A percentile compares a stretch with the other conserved stretches of the same genome.
Conservation (phyloP, 2,888 invertebrate genomes). For the Protodeltote pygarga region DNA sequence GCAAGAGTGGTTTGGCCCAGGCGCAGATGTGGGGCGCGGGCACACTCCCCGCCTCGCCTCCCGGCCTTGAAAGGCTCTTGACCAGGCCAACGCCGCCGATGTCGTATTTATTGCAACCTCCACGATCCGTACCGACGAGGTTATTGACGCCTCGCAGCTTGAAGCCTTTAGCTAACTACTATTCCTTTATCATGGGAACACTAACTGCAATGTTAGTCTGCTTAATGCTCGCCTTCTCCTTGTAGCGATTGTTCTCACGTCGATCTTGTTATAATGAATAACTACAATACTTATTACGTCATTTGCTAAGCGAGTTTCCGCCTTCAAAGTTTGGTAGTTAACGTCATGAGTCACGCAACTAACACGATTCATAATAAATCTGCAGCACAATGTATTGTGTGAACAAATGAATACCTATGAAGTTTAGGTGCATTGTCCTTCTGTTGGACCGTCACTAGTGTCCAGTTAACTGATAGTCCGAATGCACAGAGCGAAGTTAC, state of each 20-base stretch:
- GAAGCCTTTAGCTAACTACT: slow-evolving; percentile 64
- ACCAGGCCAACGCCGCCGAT: slow-evolving; percentile 83
- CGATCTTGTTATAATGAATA: slow-evolving; percentile 81
- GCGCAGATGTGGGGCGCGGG: slow-evolving; percentile 80
- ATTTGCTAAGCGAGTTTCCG: slow-evolving; percentile 82
- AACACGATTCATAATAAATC: slow-evolving; percentile 73
- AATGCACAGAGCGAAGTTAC: slow-evolving; percentile 47
- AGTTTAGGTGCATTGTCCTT: slow-evolving; percentile 62
- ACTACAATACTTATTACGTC: slow-evolving; percentile 85
- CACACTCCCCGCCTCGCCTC: slow-evolving; percentile 82
- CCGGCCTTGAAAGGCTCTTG: slow-evolving; percentile 87
- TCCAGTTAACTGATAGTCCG: slow-evolving; percentile 16
- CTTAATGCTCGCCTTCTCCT: slow-evolving; percentile 76
- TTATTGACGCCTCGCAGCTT: slow-evolving; percentile 81
- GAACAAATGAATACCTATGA: slow-evolving; percentile 49
- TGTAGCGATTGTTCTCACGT: slow-evolving; percentile 83
- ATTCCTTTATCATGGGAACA: slow-evolving; percentile 74
- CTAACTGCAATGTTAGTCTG: slow-evolving; percentile 60
- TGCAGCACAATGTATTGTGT: slow-evolving; percentile 60
- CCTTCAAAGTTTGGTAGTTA: slow-evolving; percentile 81
- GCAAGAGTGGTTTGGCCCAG: slow-evolving; percentile 69
- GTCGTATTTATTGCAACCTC: slow-evolving; percentile 86
- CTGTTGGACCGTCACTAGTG: slow-evolving; percentile 40
- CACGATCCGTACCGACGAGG: slow-evolving; percentile 84
- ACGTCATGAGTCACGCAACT: slow-evolving; percentile 83